phyloP scores from a whole-genome alignment of 2,797 vertebrate genomes.

The Notolepis coatsorum region DNA sequence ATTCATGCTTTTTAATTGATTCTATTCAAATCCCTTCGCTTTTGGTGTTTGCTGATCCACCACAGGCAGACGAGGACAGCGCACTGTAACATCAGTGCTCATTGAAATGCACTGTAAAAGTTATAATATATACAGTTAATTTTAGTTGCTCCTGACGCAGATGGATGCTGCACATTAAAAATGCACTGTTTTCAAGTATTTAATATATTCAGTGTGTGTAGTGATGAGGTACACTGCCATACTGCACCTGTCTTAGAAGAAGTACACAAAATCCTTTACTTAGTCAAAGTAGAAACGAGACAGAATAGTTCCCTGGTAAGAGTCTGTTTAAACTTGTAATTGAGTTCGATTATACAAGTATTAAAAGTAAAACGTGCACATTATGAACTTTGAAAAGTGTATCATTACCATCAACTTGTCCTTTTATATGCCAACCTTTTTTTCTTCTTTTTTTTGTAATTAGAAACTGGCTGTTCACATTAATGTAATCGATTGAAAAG shows the following conservation, averaged over 20 bases:
- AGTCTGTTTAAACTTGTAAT: no score
- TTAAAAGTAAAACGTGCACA: no score
- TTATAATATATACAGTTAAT: constrained; percentile 25
- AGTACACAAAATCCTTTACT: no score
- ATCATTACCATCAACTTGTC: no score
- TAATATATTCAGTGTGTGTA: constrained; percentile 44
- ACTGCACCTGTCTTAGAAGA: constrained; percentile 28
- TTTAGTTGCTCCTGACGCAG: constrained; percentile 19
- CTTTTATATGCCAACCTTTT: no score
- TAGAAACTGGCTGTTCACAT: no score
- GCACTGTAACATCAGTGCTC: constrained; percentile 1
- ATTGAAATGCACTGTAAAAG: constrained; percentile 38
- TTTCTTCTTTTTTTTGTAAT: no score
- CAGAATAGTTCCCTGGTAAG: no score
- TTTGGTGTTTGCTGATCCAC: background rate
- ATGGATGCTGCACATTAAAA: constrained; percentile 42
- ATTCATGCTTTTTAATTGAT: background rate
- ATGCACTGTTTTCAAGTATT: constrained; percentile 33
- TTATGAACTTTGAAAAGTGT: no score
- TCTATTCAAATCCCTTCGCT: background rate
- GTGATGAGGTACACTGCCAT: constrained; percentile 30
- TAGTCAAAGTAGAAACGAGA: no score
- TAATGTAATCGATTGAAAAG: no score
- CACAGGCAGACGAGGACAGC: background rate
- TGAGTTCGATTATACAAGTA: no score